Conservation (phyloP, 2,888 invertebrate species). For the Andricus quercusramuli region DNA sequence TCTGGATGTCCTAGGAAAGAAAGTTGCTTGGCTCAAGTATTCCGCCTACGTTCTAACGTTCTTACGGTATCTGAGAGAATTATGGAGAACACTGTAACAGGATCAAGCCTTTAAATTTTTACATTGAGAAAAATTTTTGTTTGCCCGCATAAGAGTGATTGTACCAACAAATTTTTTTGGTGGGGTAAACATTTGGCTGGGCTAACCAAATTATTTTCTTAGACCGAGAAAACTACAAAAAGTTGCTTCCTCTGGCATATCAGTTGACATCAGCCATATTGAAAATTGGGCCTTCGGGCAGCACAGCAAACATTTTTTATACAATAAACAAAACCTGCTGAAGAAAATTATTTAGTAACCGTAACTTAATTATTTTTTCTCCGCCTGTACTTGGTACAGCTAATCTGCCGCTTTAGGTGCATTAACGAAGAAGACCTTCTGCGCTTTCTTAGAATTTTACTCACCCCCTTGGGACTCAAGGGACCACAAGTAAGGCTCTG, state of each 20-base stretch:
- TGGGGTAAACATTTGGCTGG: too few relatives aligned
- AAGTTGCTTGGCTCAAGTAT: slow-evolving; percentile 2
- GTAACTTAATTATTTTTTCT: too few relatives aligned
- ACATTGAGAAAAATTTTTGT: not conserved
- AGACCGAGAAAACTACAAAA: too few relatives aligned
- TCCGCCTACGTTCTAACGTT: slow-evolving; percentile 28
- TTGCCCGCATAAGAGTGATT: too few relatives aligned
- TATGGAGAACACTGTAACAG: slow-evolving; percentile 51
- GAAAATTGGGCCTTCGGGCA: too few relatives aligned
- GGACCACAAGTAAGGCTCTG: slow-evolving; percentile 49
- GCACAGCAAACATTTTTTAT: too few relatives aligned
- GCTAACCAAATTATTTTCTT: too few relatives aligned
- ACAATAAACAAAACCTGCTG: too few relatives aligned
- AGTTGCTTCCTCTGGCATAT: too few relatives aligned
- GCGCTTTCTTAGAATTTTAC: slow-evolving; percentile 59
- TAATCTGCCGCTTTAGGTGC: slow-evolving; percentile 25
- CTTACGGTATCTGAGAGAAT: not conserved
- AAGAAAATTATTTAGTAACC: too few relatives aligned
- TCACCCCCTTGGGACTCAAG: slow-evolving; percentile 25
- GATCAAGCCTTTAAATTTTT: slow-evolving; percentile 52
- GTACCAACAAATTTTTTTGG: too few relatives aligned
- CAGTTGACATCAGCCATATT: too few relatives aligned
- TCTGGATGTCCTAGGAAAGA: not conserved
- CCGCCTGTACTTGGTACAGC: not conserved
- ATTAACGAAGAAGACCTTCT: slow-evolving; percentile 56